Evolutionary conservation across 1,140 invertebrate genomes (phyloP).

Genomic region (Cherax destructor): DNA sequence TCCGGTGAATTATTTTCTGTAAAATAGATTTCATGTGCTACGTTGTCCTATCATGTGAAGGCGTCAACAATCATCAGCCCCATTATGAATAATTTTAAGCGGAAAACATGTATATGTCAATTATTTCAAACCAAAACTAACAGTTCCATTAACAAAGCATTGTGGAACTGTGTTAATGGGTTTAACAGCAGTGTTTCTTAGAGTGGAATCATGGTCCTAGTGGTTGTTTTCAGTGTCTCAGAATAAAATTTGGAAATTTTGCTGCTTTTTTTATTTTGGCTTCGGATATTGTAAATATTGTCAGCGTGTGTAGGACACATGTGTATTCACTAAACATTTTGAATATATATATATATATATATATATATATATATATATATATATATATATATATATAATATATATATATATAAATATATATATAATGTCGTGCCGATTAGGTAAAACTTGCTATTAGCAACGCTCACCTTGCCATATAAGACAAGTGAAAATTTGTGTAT

Average conservation of each 20-base stretch:
- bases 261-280: background rate
- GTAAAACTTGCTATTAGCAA: too few species aligned
- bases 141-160: background rate
- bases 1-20: conserved; percentile 26
- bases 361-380: background rate
- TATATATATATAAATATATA: background rate
- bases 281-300: background rate
- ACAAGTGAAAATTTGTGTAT: too few species aligned
- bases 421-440: too few species aligned
- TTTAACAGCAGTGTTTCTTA: background rate
- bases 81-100: conserved; percentile 4
- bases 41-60: background rate
- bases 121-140: too few species aligned
- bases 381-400: background rate
- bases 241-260: background rate
- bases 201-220: background rate
- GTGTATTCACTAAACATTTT: background rate
- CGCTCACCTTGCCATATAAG: too few species aligned
- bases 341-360: background rate
- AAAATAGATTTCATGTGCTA: background rate
- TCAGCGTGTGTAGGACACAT: background rate
- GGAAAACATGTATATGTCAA: background rate
- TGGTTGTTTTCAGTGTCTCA: background rate
- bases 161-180: conserved; percentile 9
- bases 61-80: conserved; percentile 1